These are phyloP conservation scores for Drosophila fulvimacula DNA, from an alignment of 2,888 invertebrate genomes.

Conservation along the genomic window DNA sequence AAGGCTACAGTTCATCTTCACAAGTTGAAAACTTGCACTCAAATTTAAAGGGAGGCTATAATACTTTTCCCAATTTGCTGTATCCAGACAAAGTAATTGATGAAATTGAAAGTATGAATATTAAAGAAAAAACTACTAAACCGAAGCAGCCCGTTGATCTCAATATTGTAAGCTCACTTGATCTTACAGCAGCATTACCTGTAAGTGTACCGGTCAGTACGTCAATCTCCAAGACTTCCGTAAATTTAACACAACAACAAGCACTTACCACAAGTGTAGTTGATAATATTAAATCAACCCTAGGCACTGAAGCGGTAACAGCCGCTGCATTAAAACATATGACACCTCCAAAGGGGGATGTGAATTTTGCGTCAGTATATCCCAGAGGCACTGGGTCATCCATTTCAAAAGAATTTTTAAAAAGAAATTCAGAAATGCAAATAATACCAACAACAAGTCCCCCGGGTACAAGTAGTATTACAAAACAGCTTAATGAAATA, in stretches of 20 bases:
- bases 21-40: constrained; percentile 29
- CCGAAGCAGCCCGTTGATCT: constrained; percentile 17
- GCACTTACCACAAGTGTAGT: constrained; percentile 15
- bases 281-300: constrained; percentile 30
- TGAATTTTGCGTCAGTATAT: constrained; percentile 25
- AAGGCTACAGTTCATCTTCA: constrained; percentile 25
- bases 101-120: constrained; percentile 20
- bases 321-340: constrained; percentile 11
- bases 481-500: constrained; percentile 79
- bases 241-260: constrained; percentile 8
- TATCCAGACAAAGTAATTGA: constrained; percentile 29
- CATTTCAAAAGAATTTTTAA: constrained; percentile 51
- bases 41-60: constrained; percentile 14
- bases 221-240: constrained; percentile 10
- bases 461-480: constrained; percentile 74
- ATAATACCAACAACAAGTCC: constrained; percentile 80
- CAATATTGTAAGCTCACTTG: constrained; percentile 29
- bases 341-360: constrained; percentile 18
- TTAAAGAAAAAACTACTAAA: constrained; percentile 31
- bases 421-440: constrained; percentile 75
- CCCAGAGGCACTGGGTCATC: constrained; percentile 14
- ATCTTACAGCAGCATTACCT: constrained; percentile 35
- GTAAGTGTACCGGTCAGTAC: neutral
- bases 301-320: neutral
- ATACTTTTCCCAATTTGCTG: constrained; percentile 13